These are phyloP conservation scores for Anniella stebbinsi DNA, from an alignment of 2,797 vertebrate genomes.

Conservation along the genomic window DNA sequence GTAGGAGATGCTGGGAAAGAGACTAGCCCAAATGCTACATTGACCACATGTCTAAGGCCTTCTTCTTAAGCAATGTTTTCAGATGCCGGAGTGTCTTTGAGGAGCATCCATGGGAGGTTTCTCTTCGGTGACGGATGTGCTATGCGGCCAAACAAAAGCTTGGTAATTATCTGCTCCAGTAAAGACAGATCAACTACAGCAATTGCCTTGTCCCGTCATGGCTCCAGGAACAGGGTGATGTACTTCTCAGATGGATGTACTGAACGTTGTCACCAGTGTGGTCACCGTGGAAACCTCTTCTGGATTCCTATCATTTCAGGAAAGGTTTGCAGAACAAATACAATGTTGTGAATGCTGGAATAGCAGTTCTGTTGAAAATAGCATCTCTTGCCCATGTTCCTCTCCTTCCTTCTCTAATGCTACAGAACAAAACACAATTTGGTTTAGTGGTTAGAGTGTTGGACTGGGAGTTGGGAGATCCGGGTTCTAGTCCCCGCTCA, in stretches of 20 bases:
- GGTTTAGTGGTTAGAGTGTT: neutral
- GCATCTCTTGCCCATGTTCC: neutral
- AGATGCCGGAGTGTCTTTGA: neutral
- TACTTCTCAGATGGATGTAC: rapidly evolving
- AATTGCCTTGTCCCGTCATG: neutral
- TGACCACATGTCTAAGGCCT: too few species aligned
- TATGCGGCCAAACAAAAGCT: neutral
- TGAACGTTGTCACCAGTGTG: neutral
- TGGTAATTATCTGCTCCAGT: neutral
- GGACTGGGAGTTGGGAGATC: neutral
- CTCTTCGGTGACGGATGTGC: neutral
- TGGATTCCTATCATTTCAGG: neutral
- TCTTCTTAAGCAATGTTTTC: neutral
- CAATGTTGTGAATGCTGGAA: neutral
- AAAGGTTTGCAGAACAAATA: neutral
- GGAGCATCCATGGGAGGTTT: neutral
- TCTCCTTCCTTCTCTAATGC: neutral
- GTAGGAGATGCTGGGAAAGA: neutral
- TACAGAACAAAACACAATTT: neutral
- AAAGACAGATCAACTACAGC: rapidly evolving
- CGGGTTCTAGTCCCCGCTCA: neutral
- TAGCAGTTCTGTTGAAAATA: neutral
- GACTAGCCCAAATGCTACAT: neutral
- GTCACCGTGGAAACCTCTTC: neutral
- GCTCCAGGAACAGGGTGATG: neutral